Evolutionary conservation across 2,888 invertebrate species (phyloP), one percentile per base, ranked within the genome.

Genomic region (Thumatha senex): DNA sequence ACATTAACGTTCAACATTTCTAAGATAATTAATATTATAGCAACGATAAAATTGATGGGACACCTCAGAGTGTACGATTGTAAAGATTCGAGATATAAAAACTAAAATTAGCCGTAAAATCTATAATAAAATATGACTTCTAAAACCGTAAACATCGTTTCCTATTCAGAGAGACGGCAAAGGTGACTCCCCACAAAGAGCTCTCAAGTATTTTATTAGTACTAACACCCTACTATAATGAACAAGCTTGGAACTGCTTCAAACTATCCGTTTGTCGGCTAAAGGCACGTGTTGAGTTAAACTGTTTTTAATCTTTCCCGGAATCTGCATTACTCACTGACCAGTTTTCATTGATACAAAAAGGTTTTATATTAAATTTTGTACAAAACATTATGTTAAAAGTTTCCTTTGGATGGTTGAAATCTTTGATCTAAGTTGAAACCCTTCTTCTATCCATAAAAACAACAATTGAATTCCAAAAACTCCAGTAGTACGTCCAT

Each of bases 101-200:
- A 81, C 68, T 73, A 77, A 80, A 84, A 83, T 79, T 64, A 63
- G 58, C 74, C 80, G 79, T 89, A 84, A 90, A 89, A 82, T 83
- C 72, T 72, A 70, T 70, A 78, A 79, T 84, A 84, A 86, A 85
- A 82, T 85, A 84, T 86, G 76, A 82, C 78, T 84, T 80, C 82
- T 73, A 67, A 76, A 84, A 82, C 80, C 72, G 77, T 78, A 74
- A 76, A 77, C 72, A 76, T 75, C 70, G 70, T 76, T 72, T 66
- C 46, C 80, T 78, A 80, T 84, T 83, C 72, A 80, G 10, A 62
- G 72, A 76, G 79, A 69, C 66, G 55, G 53, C 53, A 7, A 10
- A 30, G 54, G 70, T 61, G 63, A 67, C 47, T 36, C 54, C 61
- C 54, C 61, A 62, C 63, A 76, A 76, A 74, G 68, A 68, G 63